Conservation (phyloP, 2,113 vertebrate genomes). For the Ctenodactylus gundi region DNA sequence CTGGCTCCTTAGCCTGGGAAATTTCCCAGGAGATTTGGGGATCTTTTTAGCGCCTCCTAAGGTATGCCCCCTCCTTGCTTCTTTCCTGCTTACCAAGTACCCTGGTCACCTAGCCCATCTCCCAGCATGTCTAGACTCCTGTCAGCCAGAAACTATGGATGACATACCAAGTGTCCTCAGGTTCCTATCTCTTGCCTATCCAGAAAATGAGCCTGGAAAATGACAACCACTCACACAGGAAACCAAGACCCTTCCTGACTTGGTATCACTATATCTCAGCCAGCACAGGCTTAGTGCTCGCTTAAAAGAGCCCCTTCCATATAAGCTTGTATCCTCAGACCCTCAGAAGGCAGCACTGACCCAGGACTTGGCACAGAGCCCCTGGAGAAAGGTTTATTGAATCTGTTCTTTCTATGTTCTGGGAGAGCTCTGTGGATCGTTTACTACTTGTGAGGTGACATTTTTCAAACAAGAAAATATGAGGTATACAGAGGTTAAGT, state of each 20-base stretch:
- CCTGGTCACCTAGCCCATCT: not conserved
- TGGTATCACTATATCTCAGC: not conserved
- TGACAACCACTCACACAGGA: not conserved
- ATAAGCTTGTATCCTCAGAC: not conserved
- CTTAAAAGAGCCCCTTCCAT: not conserved
- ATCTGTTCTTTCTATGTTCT: not conserved
- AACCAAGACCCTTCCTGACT: not conserved
- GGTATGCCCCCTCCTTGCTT: not conserved
- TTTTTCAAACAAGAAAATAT: not conserved
- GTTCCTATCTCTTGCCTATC: not conserved
- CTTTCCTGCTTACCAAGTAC: not conserved
- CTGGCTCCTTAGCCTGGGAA: not conserved
- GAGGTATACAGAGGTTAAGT: not conserved
- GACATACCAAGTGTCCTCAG: not conserved
- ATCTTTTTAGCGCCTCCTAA: not conserved
- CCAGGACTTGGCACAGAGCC: not conserved
- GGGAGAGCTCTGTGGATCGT: not conserved
- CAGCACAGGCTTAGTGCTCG: not conserved
- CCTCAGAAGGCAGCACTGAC: not conserved
- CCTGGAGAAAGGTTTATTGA: no score
- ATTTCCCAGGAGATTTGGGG: not conserved
- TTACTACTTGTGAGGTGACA: not conserved
- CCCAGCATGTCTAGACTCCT: not conserved
- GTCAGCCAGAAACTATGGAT: not conserved
- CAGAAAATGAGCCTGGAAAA: not conserved